Evolutionary conservation across 1,140 invertebrate species (phyloP), one percentile per base, ranked within the genome.

Genomic region (Caenorhabditis briggsae): DNA sequence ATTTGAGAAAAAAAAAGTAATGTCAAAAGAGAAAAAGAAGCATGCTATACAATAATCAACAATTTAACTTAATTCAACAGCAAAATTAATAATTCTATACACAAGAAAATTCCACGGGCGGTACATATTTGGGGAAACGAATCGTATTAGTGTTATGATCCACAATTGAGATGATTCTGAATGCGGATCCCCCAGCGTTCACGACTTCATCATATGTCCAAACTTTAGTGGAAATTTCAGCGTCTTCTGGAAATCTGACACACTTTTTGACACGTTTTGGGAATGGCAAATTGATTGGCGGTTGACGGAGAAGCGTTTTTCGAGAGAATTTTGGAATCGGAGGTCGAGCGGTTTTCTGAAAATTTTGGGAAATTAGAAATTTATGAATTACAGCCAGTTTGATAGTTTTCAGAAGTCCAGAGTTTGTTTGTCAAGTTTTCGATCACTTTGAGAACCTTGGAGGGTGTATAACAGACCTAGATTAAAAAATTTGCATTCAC

Each of bases 101-200:
- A 11, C 50, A 14, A 11, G 12, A 53, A 53, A 58, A 64, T 33
- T 41, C 61, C 5, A 9, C 7, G 9, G 61, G 61, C 9, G 61
- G 61, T 14, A 33, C 25, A 41, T 64, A 64, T 12, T 64, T 64
- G 2, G 61, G 61, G 18, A 33, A 64, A 14, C 9, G 5, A 23
- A 64, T 33, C 5, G 61, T 64, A 41, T 64, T 64, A 5, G 61
- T 64, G 6, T 25, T 41, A 11, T 64, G 11, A 18, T 64, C 61
- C 23, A 64, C 23, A 64, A 64, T 64, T 33, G 61, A 64, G 61
- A 64, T 23, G 33, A 64, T 64, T 33, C 25, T 25, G 61, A 64
- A 64, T 25, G 23, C 61, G 5, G 61, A 64, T 14, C 61, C 61
- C 3, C 61, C 61, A 14, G 12, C 25, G 11, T 64, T 25, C 12